These are phyloP conservation scores for Drosophila crucigera DNA, from an alignment of 2,888 invertebrate genomes.

Conservation along the genomic window DNA sequence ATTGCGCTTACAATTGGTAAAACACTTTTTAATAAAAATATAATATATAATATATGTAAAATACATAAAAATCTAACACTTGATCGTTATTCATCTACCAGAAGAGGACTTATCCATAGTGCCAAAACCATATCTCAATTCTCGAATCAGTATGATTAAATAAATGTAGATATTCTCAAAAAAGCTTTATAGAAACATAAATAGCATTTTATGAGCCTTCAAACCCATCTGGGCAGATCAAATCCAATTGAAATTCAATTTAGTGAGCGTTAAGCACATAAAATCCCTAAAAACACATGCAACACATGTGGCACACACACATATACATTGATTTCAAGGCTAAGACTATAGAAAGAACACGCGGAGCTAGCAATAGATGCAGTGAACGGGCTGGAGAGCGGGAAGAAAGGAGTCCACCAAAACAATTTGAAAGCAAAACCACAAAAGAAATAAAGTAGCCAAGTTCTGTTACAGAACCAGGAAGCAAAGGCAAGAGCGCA, in stretches of 20 bases:
- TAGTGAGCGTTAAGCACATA: conserved; percentile 38
- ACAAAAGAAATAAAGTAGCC: conserved; percentile 52
- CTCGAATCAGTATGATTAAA: not conserved
- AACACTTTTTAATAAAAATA: not conserved
- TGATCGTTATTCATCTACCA: not conserved
- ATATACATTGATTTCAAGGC: conserved; percentile 22
- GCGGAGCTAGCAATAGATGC: conserved; percentile 24
- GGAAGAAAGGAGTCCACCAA: conserved; percentile 46
- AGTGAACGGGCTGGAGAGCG: not conserved
- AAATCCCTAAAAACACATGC: conserved; percentile 48
- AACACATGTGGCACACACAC: conserved; percentile 51
- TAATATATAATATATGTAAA: not conserved
- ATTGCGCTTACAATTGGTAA: not conserved
- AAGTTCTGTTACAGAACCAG: conserved; percentile 56
- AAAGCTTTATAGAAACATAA: not conserved
- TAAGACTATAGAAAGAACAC: conserved; percentile 25
- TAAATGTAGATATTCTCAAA: not conserved
- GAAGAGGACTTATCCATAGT: not conserved
- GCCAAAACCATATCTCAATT: not conserved
- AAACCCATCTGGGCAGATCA: not conserved
- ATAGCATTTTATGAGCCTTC: not conserved
- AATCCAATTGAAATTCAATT: conserved; percentile 52
- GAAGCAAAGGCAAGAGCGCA: conserved; percentile 47
- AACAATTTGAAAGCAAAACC: conserved; percentile 69
- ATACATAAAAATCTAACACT: not conserved